phyloP scores from a whole-genome alignment of 2,888 invertebrate genomes.

The Brenthis daphne region DNA sequence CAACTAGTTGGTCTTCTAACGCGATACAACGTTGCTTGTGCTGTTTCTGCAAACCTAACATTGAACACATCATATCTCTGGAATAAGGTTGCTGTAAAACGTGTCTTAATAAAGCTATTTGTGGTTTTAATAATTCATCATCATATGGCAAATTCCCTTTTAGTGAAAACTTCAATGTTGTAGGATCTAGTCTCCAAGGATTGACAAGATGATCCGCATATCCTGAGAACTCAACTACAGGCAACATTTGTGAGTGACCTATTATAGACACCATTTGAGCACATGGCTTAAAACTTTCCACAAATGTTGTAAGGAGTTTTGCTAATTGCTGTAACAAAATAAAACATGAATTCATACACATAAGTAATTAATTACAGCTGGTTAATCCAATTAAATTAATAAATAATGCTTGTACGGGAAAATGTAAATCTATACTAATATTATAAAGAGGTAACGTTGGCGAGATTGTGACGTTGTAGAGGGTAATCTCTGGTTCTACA shows the following conservation, averaged over 20 bases:
- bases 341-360: background rate
- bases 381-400: background rate
- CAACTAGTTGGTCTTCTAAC: slow-evolving; percentile 95
- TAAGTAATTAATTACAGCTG: background rate
- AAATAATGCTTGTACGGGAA: too few species aligned
- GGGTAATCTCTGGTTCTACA: too few species aligned
- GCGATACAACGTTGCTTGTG: slow-evolving; percentile 93
- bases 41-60: slow-evolving; percentile 96
- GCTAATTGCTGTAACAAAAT: slow-evolving; percentile 87
- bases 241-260: slow-evolving; percentile 94
- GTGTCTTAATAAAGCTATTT: slow-evolving; percentile 92
- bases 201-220: slow-evolving; percentile 94
- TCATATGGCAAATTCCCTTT: slow-evolving; percentile 93
- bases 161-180: slow-evolving; percentile 85
- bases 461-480: too few species aligned
- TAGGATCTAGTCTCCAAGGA: slow-evolving; percentile 96
- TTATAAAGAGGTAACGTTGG: too few species aligned
- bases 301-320: slow-evolving; percentile 91
- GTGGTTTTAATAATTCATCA: slow-evolving; percentile 92
- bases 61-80: slow-evolving; percentile 96
- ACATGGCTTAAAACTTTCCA: slow-evolving; percentile 95
- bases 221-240: slow-evolving; percentile 96
- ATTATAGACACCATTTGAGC: slow-evolving; percentile 98
- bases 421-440: too few species aligned
- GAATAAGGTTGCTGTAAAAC: slow-evolving; percentile 97